phyloP scores from a whole-genome alignment of 2,888 invertebrate species.

The Trissonchulus latispiculum region DNA sequence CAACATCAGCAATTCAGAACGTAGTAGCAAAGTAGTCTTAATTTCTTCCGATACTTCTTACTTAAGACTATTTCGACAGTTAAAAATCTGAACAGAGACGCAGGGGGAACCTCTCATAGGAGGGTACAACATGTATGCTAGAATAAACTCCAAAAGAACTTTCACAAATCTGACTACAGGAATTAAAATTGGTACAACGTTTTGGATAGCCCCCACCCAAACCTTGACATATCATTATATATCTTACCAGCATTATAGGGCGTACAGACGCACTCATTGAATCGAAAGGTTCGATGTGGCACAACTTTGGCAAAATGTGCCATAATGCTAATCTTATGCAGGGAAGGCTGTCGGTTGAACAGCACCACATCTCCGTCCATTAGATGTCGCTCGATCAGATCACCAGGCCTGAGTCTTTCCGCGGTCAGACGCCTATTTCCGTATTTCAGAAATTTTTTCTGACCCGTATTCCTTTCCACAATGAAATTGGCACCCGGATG shows the following conservation, averaged over 20 bases:
- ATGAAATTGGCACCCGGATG: conserved; percentile 98
- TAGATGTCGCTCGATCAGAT: conserved; percentile 84
- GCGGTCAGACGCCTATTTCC: conserved; percentile 83
- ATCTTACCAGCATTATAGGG: conserved; percentile 86
- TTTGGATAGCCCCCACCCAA: too few species aligned
- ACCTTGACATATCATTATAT: too few species aligned
- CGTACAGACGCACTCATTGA: conserved; percentile 96
- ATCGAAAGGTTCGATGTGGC: conserved; percentile 53
- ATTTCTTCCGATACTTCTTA: too few species aligned
- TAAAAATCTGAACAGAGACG: too few species aligned
- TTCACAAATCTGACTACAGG: too few species aligned
- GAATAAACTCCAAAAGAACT: too few species aligned
- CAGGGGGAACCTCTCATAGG: too few species aligned
- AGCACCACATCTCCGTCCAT: conserved; percentile 91
- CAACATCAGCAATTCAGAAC: too few species aligned
- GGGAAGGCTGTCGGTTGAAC: conserved; percentile 94
- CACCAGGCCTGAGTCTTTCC: conserved; percentile 47
- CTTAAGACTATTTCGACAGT: too few species aligned
- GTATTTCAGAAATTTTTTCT: conserved; percentile 76
- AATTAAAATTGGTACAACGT: too few species aligned
- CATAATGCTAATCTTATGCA: conserved; percentile 98
- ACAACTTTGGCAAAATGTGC: conserved; percentile 72
- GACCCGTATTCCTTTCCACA: conserved; percentile 65
- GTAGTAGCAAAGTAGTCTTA: too few species aligned
- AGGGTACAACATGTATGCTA: too few species aligned